phyloP scores from a whole-genome alignment of 2,888 invertebrate species.

The Shargacucullia verbasci region DNA sequence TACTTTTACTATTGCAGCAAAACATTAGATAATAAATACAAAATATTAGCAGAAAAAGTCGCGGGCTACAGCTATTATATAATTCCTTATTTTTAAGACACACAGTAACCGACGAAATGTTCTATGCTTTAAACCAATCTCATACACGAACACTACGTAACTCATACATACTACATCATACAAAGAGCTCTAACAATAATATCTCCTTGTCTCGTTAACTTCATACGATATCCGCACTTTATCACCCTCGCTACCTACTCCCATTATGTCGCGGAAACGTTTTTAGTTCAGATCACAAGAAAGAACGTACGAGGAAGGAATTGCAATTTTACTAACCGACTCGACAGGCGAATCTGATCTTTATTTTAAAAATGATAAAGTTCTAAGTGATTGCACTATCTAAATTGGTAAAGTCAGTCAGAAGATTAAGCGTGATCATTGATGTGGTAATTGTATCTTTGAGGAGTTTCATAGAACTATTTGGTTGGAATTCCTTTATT shows the following conservation, averaged over 20 bases:
- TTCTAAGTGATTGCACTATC: background rate
- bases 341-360: constrained; percentile 8
- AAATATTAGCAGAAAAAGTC: too few relatives aligned
- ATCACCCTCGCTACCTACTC: constrained; percentile 54
- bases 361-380: background rate
- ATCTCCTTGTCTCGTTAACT: constrained; percentile 62
- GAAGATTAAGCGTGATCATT: constrained; percentile 49
- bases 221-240: constrained; percentile 56
- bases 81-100: too few relatives aligned
- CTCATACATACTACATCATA: background rate
- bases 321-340: constrained; percentile 46
- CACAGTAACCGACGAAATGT: too few relatives aligned
- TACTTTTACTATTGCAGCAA: too few relatives aligned
- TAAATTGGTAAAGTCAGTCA: constrained; percentile 30
- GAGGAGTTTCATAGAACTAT: constrained; percentile 51
- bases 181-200: constrained; percentile 48
- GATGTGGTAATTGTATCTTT: constrained; percentile 59
- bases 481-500: constrained; percentile 51
- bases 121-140: too few relatives aligned
- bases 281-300: constrained; percentile 68
- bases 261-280: constrained; percentile 63
- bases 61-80: too few relatives aligned
- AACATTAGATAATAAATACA: too few relatives aligned
- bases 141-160: background rate
- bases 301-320: constrained; percentile 60